These are phyloP conservation scores for Ormia ochracea DNA, from an alignment of 2,888 invertebrate species.

Conservation along the genomic window DNA sequence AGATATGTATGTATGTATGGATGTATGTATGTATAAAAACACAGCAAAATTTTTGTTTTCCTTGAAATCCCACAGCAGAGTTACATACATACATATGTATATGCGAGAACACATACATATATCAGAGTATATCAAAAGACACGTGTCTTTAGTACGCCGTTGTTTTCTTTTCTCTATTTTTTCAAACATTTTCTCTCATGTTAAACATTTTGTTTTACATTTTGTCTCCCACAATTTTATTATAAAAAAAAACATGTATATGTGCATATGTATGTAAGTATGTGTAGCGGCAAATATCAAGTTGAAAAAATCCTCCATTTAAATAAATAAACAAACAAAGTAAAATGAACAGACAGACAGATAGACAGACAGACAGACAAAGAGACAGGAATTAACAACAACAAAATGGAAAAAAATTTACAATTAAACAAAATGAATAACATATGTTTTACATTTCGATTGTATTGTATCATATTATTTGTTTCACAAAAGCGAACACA, in stretches of 20 bases:
- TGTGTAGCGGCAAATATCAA: slow-evolving; percentile 16
- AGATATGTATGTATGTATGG: no score
- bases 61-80: no score
- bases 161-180: slow-evolving; percentile 14
- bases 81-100: no score
- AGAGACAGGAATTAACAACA: slow-evolving; percentile 40
- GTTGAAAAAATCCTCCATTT: slow-evolving; percentile 53
- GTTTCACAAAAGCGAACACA: slow-evolving; percentile 4
- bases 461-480: slow-evolving; percentile 32
- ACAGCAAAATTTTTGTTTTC: slow-evolving; percentile 10
- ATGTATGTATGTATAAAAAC: no score
- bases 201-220: slow-evolving; percentile 61
- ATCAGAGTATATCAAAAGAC: slow-evolving; percentile 45
- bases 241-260: slow-evolving; percentile 1
- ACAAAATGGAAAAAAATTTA: slow-evolving; percentile 37
- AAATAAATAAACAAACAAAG: slow-evolving; percentile 40
- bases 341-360: slow-evolving; percentile 19
- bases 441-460: slow-evolving; percentile 64
- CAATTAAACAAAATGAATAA: slow-evolving; percentile 65
- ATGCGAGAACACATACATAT: no score
- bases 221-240: slow-evolving; percentile 61
- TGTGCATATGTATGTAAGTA: no score
- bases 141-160: slow-evolving; percentile 59
- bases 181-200: slow-evolving; percentile 52
- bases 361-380: slow-evolving; percentile 19